These are phyloP conservation scores for Polymixis lichenea DNA, from an alignment of 2,888 invertebrate species.

Conservation along the genomic window DNA sequence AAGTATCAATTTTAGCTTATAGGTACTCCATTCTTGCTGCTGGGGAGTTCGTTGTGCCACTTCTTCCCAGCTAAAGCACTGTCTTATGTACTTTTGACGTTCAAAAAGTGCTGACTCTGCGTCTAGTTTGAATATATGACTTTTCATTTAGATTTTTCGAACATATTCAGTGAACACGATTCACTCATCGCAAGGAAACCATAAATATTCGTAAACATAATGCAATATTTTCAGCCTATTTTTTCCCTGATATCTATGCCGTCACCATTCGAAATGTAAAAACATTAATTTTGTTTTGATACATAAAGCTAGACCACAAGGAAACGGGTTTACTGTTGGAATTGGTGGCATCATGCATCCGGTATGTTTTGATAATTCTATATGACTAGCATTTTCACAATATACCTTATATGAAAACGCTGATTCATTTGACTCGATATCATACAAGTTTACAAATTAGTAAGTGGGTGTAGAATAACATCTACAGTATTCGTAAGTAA, in stretches of 20 bases:
- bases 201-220: too few species aligned
- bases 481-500: not conserved
- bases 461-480: not conserved
- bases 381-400: constrained; percentile 1
- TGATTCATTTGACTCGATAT: not conserved
- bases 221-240: too few species aligned
- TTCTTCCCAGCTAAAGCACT: too few species aligned
- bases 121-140: too few species aligned
- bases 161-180: too few species aligned
- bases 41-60: too few species aligned
- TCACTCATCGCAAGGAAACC: too few species aligned
- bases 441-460: not conserved
- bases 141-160: too few species aligned
- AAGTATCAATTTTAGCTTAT: not conserved
- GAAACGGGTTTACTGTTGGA: constrained; percentile 93
- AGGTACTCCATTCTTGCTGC: too few species aligned
- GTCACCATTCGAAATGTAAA: constrained; percentile 97
- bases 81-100: too few species aligned
- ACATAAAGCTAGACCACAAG: constrained; percentile 89
- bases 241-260: constrained; percentile 91
- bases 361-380: not conserved
- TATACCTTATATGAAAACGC: constrained; percentile 9
- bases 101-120: too few species aligned
- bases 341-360: constrained; percentile 90
- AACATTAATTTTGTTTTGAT: not conserved